Evolutionary conservation across 2,113 vertebrate species (phyloP).

Genomic region (Aspidoscelis tigris): DNA sequence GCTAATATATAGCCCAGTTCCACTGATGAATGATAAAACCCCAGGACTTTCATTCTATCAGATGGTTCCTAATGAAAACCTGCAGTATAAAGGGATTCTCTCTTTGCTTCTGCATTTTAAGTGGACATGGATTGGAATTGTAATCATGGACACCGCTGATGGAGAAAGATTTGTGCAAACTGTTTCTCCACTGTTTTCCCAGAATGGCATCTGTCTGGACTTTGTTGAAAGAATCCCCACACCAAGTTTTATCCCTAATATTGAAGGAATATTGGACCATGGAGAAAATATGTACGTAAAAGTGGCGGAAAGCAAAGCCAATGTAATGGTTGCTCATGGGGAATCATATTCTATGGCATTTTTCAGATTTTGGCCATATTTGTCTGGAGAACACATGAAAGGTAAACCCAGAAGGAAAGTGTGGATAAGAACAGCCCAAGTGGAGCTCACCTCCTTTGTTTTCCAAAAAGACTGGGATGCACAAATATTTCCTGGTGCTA

Average conservation of each 20-base stretch:
- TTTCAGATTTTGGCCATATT: background rate
- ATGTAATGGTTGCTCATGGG: background rate
- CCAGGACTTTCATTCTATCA: background rate
- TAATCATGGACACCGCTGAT: background rate
- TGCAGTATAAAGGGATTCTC: background rate
- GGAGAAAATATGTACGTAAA: background rate
- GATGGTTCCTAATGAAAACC: background rate
- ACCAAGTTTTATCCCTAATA: background rate
- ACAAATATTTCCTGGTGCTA: background rate
- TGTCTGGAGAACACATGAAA: background rate
- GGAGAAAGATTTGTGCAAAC: conserved; percentile 2
- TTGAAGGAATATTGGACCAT: background rate
- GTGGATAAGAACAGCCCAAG: background rate
- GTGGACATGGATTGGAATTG: background rate
- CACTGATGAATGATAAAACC: background rate
- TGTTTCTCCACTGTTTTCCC: background rate
- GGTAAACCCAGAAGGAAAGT: background rate
- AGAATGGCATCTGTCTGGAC: background rate
- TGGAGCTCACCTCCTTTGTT: background rate
- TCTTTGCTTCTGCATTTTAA: background rate
- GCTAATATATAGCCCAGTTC: background rate
- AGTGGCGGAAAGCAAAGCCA: background rate
- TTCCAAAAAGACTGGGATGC: background rate
- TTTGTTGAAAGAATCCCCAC: background rate
- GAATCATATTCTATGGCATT: background rate